Evolutionary conservation across 2,113 vertebrate species (phyloP), one percentile per base, ranked within the genome.

Genomic region (Zosterops borbonicus): DNA sequence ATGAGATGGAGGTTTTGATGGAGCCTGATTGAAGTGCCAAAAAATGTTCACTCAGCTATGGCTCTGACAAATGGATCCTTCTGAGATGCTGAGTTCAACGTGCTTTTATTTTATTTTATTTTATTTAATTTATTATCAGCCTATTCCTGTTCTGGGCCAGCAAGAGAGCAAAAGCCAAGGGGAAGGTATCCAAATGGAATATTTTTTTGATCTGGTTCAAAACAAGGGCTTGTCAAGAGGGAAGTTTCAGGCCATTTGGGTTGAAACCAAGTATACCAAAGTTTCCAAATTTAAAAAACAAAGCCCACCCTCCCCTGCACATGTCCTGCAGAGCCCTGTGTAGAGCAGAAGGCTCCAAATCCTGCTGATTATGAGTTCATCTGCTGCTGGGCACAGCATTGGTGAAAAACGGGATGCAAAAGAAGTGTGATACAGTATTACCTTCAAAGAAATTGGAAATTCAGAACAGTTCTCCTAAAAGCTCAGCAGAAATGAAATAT

Each of bases 161-260:
- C 41, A 11, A 89, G 53, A 69, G 55, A 84, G 68, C 25, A 74
- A 70, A 83, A 53, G 47, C 31, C 63, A 74, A 75, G 62, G 65
- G 23, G 52, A 78, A 82, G 69, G 22, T 64, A 35, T 73, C 78
- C 74, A 92, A 91, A 56, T 6, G 22, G 41, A 9, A 3, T 35
- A 37, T 44, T 68, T 89, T 89, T 92, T 93, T 92, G 19, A 76
- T 56, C 29, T 87, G 47, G 23, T 39, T 87, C 35, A 78, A 89
- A 96, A 75, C 27, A 55, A 71, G 14, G 24, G 24, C 22, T 69
- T 74, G 69, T 71, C 23, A 55, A 63, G 19, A 76, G 19, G 15
- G 31, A 68, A 19, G 19, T 27, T 83, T 64, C 24, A 25, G 46
- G 47, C 71, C 33, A 31, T 73, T 89, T 62, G 35, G 4, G 29